Evolutionary conservation across 2,888 invertebrate genomes (phyloP).

Genomic region (Papilio demoleus): DNA sequence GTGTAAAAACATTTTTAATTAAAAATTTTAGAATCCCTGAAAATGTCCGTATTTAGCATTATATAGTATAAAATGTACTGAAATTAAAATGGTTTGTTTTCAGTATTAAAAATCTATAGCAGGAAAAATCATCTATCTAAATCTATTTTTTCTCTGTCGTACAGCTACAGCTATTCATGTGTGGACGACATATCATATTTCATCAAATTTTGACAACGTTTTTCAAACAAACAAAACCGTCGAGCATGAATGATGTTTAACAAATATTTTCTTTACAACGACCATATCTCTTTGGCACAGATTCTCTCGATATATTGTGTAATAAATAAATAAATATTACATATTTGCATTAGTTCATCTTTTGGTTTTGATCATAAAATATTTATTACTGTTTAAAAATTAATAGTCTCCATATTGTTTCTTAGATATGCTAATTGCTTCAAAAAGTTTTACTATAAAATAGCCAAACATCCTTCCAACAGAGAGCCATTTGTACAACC

Average conservation of each 20-base stretch:
- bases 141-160: conserved; percentile 13
- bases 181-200: conserved; percentile 29
- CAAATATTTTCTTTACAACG: conserved; percentile 22
- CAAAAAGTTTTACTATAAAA: background rate
- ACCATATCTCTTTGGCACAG: conserved; percentile 7
- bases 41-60: background rate
- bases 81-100: background rate
- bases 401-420: background rate
- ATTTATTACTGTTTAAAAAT: background rate
- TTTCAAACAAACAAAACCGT: conserved; percentile 33
- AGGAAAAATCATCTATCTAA: conserved; percentile 5
- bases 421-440: background rate
- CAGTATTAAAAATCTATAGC: background rate
- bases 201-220: conserved; percentile 29
- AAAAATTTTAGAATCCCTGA: too few relatives aligned
- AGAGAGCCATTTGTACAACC: conserved; percentile 1
- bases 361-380: background rate
- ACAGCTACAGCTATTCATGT: conserved; percentile 28
- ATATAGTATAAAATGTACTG: too few relatives aligned
- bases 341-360: background rate
- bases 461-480: background rate
- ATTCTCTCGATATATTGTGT: too few relatives aligned
- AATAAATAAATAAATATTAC: background rate
- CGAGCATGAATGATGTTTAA: conserved; percentile 25
- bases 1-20: too few relatives aligned